Evolutionary conservation across 2,888 invertebrate genomes (phyloP).

Genomic region (Xylota segnis): DNA sequence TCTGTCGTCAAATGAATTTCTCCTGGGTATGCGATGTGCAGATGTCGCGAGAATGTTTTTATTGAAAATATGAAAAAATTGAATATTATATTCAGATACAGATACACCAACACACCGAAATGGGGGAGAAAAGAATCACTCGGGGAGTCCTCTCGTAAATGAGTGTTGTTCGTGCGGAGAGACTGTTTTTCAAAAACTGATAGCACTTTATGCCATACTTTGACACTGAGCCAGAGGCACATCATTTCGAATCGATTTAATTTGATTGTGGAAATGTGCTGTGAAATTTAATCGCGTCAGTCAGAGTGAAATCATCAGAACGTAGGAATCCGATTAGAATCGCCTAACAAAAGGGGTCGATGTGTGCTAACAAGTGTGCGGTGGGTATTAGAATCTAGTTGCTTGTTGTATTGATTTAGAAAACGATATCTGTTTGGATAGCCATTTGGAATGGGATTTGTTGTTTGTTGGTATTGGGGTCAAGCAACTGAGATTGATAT

Average conservation of each 20-base stretch:
- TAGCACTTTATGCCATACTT: constrained; percentile 56
- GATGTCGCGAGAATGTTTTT: constrained; percentile 76
- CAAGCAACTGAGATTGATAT: too few relatives aligned
- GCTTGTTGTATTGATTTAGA: constrained; percentile 51
- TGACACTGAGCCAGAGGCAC: constrained; percentile 45
- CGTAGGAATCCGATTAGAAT: constrained; percentile 57
- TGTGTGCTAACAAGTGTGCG: constrained; percentile 8
- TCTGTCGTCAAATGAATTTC: constrained; percentile 75
- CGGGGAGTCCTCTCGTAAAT: constrained; percentile 39
- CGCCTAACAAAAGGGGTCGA: constrained; percentile 11
- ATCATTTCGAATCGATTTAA: constrained; percentile 72
- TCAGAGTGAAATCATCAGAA: constrained; percentile 49
- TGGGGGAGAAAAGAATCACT: not conserved
- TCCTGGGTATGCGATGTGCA: constrained; percentile 63
- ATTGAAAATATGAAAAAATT: constrained; percentile 68
- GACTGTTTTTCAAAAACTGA: constrained; percentile 61
- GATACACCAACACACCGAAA: constrained; percentile 39
- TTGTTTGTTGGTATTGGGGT: not conserved
- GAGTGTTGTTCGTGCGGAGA: constrained; percentile 47
- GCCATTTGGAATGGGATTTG: not conserved
- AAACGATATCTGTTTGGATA: constrained; percentile 40
- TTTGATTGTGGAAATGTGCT: constrained; percentile 70
- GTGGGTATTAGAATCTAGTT: not conserved
- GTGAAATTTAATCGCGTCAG: constrained; percentile 74
- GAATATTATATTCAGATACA: constrained; percentile 68